phyloP scores from a whole-genome alignment of 2,797 vertebrate genomes.

The Novumbra hubbsi region DNA sequence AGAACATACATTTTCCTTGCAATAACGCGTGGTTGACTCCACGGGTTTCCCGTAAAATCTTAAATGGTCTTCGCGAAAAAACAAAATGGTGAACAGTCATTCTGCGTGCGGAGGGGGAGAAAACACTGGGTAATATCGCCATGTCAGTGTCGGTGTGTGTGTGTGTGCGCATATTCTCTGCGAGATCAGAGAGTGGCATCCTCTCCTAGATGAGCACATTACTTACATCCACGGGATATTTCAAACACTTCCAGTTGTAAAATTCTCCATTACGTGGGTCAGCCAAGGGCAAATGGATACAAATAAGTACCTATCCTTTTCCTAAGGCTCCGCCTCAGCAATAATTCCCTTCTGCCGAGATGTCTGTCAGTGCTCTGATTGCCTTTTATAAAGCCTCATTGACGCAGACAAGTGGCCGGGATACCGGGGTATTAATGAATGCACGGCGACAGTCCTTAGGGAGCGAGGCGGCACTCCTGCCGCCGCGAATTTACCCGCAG shows the following conservation, averaged over 20 bases:
- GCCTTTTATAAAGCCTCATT: slow-evolving; percentile 81
- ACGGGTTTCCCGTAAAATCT: not conserved
- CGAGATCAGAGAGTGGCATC: slow-evolving; percentile 31
- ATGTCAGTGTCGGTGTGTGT: not conserved
- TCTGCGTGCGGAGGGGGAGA: not conserved
- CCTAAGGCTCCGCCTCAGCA: slow-evolving; percentile 63
- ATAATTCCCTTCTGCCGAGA: slow-evolving; percentile 68
- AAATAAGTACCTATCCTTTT: slow-evolving; percentile 74
- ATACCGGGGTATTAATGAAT: slow-evolving; percentile 86
- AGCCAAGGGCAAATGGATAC: slow-evolving; percentile 79
- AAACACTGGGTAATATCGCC: not conserved
- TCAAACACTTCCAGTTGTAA: slow-evolving; percentile 74
- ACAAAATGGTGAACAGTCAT: slow-evolving; percentile 8
- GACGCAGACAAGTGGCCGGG: slow-evolving; percentile 69
- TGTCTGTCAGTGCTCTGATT: slow-evolving; percentile 82
- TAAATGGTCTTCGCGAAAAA: not conserved
- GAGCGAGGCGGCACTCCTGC: slow-evolving; percentile 72
- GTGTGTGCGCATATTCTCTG: not conserved
- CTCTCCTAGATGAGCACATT: slow-evolving; percentile 59
- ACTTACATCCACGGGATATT: slow-evolving; percentile 72
- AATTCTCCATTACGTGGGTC: slow-evolving; percentile 81
- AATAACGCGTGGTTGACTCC: not conserved
- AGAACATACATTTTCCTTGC: not conserved
- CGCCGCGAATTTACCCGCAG: slow-evolving; percentile 84
- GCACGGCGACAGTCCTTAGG: slow-evolving; percentile 75